Percentiles rank a stretch among this genome's conserved stretches.
Conservation (phyloP, 2,113 vertebrate genomes). For the Rhabdomys dilectus region DNA sequence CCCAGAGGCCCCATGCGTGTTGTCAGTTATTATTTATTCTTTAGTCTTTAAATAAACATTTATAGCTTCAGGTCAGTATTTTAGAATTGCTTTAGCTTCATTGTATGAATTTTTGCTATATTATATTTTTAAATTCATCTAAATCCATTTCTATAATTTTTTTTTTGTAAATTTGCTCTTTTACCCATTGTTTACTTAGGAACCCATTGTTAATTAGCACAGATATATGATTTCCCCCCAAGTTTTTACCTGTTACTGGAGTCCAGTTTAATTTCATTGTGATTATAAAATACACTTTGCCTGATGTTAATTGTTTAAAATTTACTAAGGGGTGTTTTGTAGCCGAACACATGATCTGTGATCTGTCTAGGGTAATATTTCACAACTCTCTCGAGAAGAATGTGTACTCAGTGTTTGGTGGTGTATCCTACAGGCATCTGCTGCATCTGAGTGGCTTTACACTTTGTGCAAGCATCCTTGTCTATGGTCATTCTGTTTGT, state of each 20-base stretch:
- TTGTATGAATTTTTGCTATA: background rate
- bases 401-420: background rate
- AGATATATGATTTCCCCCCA: background rate
- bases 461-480: background rate
- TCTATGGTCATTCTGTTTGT: background rate
- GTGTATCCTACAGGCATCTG: background rate
- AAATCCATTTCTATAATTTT: background rate
- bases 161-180: background rate
- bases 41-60: background rate
- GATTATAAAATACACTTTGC: background rate
- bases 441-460: background rate
- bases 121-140: background rate
- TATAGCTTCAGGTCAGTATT: background rate
- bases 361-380: background rate
- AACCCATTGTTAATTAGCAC: background rate
- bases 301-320: background rate
- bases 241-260: background rate
- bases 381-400: background rate
- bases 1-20: background rate
- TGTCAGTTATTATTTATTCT: background rate
- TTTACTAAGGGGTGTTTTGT: background rate
- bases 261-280: background rate
- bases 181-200: background rate
- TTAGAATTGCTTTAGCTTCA: background rate
- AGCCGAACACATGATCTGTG: no score